phyloP scores from a whole-genome alignment of 30 jellyfish, hydroid and myxozoan species.

The Turritopsis dohrnii region DNA sequence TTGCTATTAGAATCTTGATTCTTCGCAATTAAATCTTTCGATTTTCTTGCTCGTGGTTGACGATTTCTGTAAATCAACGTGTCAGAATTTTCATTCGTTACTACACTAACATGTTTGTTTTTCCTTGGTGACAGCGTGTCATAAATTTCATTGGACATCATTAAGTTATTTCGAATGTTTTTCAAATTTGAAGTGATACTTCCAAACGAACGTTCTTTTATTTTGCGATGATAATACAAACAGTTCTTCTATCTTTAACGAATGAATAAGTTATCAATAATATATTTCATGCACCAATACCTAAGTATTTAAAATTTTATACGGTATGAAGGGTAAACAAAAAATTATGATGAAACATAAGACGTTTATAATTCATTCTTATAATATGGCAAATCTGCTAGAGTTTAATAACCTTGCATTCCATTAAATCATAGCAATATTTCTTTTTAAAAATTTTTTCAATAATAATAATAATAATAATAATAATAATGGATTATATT shows the following conservation, averaged over 20 bases:
- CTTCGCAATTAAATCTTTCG: not conserved
- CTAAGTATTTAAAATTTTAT: too few relatives aligned
- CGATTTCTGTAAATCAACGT: not conserved
- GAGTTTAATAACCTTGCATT: too few relatives aligned
- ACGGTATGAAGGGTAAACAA: too few relatives aligned
- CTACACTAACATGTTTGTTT: not conserved
- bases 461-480: too few relatives aligned
- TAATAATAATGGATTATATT: too few relatives aligned
- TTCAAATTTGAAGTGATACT: not conserved
- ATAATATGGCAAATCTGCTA: too few relatives aligned
- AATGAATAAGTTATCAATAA: too few relatives aligned
- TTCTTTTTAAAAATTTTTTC: too few relatives aligned
- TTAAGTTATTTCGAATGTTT: not conserved
- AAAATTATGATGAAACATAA: too few relatives aligned
- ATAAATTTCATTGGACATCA: not conserved
- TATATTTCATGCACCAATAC: too few relatives aligned
- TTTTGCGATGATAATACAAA: not conserved
- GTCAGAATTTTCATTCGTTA: not conserved
- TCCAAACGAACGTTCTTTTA: not conserved
- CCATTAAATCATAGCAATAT: too few relatives aligned
- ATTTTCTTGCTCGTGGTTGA: not conserved
- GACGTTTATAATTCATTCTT: too few relatives aligned
- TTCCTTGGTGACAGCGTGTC: not conserved
- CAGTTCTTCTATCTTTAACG: not conserved
- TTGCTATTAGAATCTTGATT: not conserved